phyloP scores from a whole-genome alignment of 2,888 invertebrate genomes.

The Heliconius charithonia region DNA sequence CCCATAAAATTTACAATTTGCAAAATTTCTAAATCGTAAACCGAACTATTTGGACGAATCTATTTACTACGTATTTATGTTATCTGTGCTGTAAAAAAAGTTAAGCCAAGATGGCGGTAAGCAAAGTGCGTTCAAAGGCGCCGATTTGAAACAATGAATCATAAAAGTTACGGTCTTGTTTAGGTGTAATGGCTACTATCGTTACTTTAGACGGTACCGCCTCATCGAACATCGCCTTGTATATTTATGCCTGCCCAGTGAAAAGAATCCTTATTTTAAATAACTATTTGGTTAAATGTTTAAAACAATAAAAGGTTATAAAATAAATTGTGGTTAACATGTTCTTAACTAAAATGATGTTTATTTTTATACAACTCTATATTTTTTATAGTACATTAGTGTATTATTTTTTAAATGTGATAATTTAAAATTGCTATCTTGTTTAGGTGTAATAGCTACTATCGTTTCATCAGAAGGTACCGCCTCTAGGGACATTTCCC shows the following conservation, averaged over 20 bases:
- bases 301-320: not conserved
- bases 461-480: conserved; percentile 36
- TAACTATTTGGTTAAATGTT: not conserved
- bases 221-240: conserved; percentile 33
- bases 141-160: conserved; percentile 50
- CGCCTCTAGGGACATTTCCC: conserved; percentile 33
- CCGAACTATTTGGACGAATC: conserved; percentile 28
- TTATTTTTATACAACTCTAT: too few relatives aligned
- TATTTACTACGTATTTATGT: conserved; percentile 30
- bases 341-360: not conserved
- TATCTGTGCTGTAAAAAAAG: conserved; percentile 43
- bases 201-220: conserved; percentile 35
- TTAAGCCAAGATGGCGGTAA: conserved; percentile 38
- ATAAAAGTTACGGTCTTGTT: conserved; percentile 47
- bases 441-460: conserved; percentile 48
- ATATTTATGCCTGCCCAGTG: not conserved
- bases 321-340: not conserved
- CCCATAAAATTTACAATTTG: conserved; percentile 47
- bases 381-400: too few relatives aligned
- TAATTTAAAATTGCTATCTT: conserved; percentile 16
- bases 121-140: conserved; percentile 46
- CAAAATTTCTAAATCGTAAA: conserved; percentile 46
- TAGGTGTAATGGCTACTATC: conserved; percentile 49
- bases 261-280: not conserved
- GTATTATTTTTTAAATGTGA: too few relatives aligned